Evolutionary conservation across 2,113 vertebrate genomes (phyloP).

Genomic region (Salvelinus alpinus): DNA sequence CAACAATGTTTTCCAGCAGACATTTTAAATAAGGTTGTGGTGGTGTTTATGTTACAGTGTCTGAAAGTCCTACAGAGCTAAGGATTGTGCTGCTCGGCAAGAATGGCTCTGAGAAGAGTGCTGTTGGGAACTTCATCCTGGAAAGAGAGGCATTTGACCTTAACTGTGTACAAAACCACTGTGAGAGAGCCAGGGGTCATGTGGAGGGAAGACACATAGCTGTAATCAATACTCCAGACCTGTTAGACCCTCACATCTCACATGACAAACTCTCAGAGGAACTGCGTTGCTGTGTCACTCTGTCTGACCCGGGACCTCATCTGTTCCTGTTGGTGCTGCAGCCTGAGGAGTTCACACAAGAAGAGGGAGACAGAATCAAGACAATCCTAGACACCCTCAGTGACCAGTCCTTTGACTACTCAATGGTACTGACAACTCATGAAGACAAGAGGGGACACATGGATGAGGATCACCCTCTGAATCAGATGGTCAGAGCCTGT

Average conservation of each 20-base stretch:
- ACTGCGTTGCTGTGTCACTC: neutral
- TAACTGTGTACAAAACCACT: neutral
- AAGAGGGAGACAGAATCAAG: constrained; percentile 15
- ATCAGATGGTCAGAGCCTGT: constrained; percentile 9
- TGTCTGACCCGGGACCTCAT: constrained; percentile 50
- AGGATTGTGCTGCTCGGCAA: neutral
- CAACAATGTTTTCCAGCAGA: no score
- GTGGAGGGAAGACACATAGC: neutral
- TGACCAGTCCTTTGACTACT: constrained; percentile 10
- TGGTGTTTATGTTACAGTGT: neutral
- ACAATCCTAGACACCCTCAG: constrained; percentile 14
- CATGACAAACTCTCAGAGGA: neutral
- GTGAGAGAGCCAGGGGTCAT: neutral
- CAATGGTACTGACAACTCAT: constrained; percentile 28
- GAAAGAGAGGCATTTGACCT: neutral
- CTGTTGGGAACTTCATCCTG: neutral
- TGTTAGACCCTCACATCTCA: constrained; percentile 1
- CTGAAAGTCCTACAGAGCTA: neutral
- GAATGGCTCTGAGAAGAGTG: neutral
- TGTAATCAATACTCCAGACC: constrained; percentile 7
- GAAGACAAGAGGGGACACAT: no score
- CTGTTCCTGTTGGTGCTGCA: constrained; percentile 51
- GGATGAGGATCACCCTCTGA: neutral
- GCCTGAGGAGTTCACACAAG: constrained; percentile 35
- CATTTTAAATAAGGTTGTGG: neutral